A percentile compares a stretch with the other conserved stretches of the same genome.
Conservation (phyloP, 2,888 invertebrate species). For the Hyposoter dolosus region DNA sequence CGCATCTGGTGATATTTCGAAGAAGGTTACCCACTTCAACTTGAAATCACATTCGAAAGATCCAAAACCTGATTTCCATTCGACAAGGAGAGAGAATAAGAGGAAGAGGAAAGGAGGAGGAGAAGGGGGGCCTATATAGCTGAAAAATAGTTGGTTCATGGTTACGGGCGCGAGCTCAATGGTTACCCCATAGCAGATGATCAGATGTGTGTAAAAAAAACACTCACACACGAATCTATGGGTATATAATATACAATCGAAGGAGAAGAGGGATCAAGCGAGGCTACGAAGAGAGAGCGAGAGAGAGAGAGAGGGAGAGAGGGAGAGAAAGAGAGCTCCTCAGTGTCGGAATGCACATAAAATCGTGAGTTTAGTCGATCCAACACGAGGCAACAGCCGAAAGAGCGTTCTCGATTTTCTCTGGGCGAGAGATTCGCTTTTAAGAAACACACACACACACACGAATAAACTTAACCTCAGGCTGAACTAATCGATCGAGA, state of each 20-base stretch:
- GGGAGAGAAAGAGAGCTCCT: conserved; percentile 47
- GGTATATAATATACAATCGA: conserved; percentile 23
- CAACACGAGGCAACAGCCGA: conserved; percentile 52
- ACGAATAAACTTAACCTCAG: conserved; percentile 1
- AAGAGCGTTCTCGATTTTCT: conserved; percentile 46
- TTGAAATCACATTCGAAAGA: conserved; percentile 76
- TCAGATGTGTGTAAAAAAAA: conserved; percentile 14
- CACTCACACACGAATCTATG: not conserved
- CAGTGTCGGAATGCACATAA: conserved; percentile 79
- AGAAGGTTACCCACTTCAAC: conserved; percentile 78
- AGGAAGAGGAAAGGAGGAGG: conserved; percentile 51
- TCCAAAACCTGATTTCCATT: conserved; percentile 79
- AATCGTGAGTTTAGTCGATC: conserved; percentile 77
- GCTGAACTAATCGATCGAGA: conserved; percentile 8
- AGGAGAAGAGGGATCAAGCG: conserved; percentile 62
- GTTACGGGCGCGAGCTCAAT: conserved; percentile 56
- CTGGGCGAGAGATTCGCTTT: conserved; percentile 10
- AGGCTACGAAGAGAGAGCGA: conserved; percentile 13
- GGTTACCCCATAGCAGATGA: conserved; percentile 36
- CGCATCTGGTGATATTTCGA: conserved; percentile 57
- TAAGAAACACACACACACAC: conserved; percentile 2
- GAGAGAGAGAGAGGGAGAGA: not conserved
- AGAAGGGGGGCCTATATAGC: conserved; percentile 48
- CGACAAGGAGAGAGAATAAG: conserved; percentile 62
- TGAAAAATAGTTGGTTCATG: conserved; percentile 60